Percentiles rank a stretch among this genome's conserved stretches.
phyloP scores from a whole-genome alignment of 2,113 vertebrate genomes.

The Onychorhynchus coronatus region DNA sequence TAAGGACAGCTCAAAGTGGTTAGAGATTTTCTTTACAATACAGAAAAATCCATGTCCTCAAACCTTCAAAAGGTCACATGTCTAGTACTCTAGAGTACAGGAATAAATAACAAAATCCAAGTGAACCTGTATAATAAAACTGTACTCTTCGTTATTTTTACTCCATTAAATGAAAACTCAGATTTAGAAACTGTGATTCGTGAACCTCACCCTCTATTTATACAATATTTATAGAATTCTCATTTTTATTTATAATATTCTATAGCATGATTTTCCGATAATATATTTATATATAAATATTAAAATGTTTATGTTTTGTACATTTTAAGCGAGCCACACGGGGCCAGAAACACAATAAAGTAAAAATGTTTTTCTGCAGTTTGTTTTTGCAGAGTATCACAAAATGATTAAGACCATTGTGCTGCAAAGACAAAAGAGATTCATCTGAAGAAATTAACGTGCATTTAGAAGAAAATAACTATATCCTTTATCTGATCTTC shows the following conservation, averaged over 20 bases:
- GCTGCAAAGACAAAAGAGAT: constrained; percentile 64
- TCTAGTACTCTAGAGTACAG: not conserved
- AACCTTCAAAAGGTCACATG: not conserved
- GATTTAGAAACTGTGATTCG: constrained; percentile 23
- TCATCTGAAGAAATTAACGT: constrained; percentile 62
- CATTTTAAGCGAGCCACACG: constrained; percentile 38
- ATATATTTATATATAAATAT: constrained; percentile 67
- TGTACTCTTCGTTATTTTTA: not conserved
- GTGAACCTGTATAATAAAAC: constrained; percentile 35
- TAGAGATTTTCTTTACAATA: not conserved
- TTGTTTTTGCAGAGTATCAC: constrained; percentile 51
- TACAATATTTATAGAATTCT: constrained; percentile 58
- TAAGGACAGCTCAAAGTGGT: not conserved
- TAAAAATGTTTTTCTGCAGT: constrained; percentile 47
- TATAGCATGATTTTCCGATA: constrained; percentile 45
- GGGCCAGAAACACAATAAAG: constrained; percentile 57
- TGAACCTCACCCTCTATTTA: constrained; percentile 44
- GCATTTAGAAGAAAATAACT: constrained; percentile 72
- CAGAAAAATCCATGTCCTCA: not conserved
- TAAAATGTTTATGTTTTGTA: constrained; percentile 65
- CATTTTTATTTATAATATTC: constrained; percentile 41
- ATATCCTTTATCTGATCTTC: constrained; percentile 66
- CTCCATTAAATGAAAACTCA: constrained; percentile 21
- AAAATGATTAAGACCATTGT: constrained; percentile 72
- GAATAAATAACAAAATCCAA: constrained; percentile 57